These are phyloP conservation scores for Wiebesia pumilae DNA, from an alignment of 1,140 invertebrate genomes.

Conservation along the genomic window DNA sequence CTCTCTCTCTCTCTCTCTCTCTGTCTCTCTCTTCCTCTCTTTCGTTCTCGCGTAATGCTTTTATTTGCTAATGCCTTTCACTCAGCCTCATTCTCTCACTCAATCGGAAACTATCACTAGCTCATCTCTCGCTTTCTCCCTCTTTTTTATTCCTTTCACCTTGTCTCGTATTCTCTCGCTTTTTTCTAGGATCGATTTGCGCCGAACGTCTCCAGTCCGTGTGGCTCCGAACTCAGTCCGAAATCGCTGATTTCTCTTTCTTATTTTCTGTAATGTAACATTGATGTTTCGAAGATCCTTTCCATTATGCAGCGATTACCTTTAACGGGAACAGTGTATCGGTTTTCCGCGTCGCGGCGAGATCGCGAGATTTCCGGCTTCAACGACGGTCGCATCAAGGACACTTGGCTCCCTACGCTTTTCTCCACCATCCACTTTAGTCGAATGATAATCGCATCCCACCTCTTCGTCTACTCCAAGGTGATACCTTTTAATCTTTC, in stretches of 20 bases:
- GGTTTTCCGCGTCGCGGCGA: conserved; percentile 59
- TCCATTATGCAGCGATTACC: conserved; percentile 53
- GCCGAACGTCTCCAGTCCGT: conserved; percentile 74
- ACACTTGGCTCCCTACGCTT: conserved; percentile 76
- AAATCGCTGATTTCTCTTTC: conserved; percentile 66
- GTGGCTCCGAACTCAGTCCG: conserved; percentile 74
- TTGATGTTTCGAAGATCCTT: conserved; percentile 57
- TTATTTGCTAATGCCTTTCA: conserved; percentile 48
- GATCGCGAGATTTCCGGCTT: conserved; percentile 75
- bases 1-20: conserved; percentile 49
- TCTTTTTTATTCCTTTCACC: conserved; percentile 58
- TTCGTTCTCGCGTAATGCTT: conserved; percentile 53
- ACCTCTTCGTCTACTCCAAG: conserved; percentile 44
- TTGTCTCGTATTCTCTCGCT: conserved; percentile 56
- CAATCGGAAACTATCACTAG: conserved; percentile 64
- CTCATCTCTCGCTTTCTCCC: conserved; percentile 62
- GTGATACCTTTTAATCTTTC: conserved; percentile 43
- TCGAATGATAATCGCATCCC: conserved; percentile 66
- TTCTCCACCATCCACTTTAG: conserved; percentile 72
- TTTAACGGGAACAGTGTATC: conserved; percentile 50
- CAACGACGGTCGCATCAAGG: conserved; percentile 76
- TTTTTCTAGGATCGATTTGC: conserved; percentile 74
- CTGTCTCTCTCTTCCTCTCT: conserved; percentile 55
- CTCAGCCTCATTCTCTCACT: conserved; percentile 59
- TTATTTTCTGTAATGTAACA: conserved; percentile 54